These are phyloP conservation scores for Drosophila dunni DNA, from an alignment of 1,140 invertebrate species.

Conservation along the genomic window DNA sequence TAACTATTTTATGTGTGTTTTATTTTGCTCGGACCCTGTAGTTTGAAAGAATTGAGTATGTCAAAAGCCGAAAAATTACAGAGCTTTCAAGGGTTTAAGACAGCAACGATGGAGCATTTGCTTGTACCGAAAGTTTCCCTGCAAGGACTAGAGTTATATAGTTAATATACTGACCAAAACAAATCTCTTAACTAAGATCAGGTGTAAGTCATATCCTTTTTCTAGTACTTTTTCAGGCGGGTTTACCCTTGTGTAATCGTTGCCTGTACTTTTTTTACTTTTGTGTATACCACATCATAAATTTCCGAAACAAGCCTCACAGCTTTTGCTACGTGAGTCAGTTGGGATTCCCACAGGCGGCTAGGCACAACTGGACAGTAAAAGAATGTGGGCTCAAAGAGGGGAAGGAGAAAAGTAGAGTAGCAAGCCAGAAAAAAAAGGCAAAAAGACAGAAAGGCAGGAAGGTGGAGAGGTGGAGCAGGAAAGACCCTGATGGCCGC, in stretches of 20 bases:
- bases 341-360: conserved; percentile 23
- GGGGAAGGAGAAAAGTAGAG: too few species aligned
- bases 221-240: too few species aligned
- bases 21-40: not conserved
- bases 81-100: too few species aligned
- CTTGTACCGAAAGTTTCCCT: too few species aligned
- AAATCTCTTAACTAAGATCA: too few species aligned
- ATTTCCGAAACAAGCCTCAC: conserved; percentile 37
- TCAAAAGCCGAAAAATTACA: too few species aligned
- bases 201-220: too few species aligned
- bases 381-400: not conserved
- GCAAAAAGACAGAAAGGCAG: conserved; percentile 30
- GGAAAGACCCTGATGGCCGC: conserved; percentile 41
- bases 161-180: too few species aligned
- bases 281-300: conserved; percentile 22
- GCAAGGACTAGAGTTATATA: too few species aligned
- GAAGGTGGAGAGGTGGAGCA: not conserved
- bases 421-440: not conserved
- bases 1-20: not conserved
- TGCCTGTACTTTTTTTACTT: not conserved
- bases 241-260: too few species aligned
- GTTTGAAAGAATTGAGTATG: too few species aligned
- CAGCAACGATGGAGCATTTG: too few species aligned
- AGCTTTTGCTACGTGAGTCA: conserved; percentile 50
- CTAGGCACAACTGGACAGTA: conserved; percentile 1